phyloP scores from a whole-genome alignment of 2,113 vertebrate genomes.

The Dasyprocta punctata region DNA sequence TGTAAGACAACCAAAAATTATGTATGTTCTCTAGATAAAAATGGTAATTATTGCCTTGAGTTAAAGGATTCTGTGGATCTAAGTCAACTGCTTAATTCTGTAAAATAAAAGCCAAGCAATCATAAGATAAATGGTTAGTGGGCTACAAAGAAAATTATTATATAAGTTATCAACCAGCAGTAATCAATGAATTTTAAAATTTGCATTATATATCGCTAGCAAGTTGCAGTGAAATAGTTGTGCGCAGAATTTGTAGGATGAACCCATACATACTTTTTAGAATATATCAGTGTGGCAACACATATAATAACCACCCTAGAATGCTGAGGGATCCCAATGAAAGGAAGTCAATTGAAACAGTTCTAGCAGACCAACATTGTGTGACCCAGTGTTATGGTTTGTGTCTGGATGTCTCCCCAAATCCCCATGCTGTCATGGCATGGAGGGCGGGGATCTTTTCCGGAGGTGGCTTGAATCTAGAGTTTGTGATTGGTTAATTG shows the following conservation, averaged over 20 bases:
- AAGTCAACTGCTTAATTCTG: background rate
- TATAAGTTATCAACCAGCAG: background rate
- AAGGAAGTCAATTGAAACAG: background rate
- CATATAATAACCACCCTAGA: background rate
- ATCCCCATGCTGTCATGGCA: background rate
- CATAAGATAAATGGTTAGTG: conserved; percentile 22
- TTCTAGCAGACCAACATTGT: background rate
- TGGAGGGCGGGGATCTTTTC: background rate
- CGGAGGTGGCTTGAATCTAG: background rate
- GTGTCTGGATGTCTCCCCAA: background rate
- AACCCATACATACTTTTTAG: background rate
- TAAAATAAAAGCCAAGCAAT: background rate
- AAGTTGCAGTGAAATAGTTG: background rate
- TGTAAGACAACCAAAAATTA: background rate
- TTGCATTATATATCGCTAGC: background rate
- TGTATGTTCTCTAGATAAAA: background rate
- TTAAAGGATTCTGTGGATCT: background rate
- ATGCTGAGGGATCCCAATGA: background rate
- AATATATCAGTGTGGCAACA: background rate
- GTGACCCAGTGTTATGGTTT: background rate
- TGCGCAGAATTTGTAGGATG: background rate
- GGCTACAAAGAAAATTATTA: conserved; percentile 24
- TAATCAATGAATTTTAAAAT: background rate
- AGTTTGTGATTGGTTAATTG: background rate
- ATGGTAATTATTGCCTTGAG: background rate